These are phyloP conservation scores for Zalophus californianus DNA, from an alignment of 2,797 vertebrate genomes.

Conservation along the genomic window DNA sequence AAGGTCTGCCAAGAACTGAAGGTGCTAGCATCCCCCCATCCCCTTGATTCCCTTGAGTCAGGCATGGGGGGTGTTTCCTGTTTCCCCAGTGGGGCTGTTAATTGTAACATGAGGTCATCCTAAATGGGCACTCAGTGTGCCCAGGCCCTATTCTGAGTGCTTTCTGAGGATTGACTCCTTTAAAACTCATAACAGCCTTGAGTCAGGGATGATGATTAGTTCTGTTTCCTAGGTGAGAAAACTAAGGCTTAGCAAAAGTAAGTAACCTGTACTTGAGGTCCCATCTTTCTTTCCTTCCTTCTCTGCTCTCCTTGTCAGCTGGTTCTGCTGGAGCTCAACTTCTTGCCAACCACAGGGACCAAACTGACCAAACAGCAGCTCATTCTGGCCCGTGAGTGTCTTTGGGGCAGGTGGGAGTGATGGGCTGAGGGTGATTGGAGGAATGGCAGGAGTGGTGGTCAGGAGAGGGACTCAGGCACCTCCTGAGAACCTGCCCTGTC, in stretches of 20 bases:
- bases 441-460: neutral
- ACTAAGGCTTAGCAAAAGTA: neutral
- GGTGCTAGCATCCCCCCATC: neutral
- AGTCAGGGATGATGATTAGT: neutral
- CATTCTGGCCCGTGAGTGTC: conserved; percentile 94
- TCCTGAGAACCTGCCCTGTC: conserved; percentile 34
- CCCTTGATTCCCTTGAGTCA: neutral
- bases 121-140: neutral
- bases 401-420: neutral
- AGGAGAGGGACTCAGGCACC: neutral
- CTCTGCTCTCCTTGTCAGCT: conserved; percentile 87
- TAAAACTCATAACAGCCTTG: neutral
- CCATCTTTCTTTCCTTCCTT: neutral
- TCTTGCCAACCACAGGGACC: conserved; percentile 93
- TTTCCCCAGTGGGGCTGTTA: neutral
- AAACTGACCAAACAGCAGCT: conserved; percentile 95
- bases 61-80: neutral
- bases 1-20: neutral
- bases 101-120: conserved; percentile 6
- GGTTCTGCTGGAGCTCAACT: conserved; percentile 95
- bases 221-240: conserved; percentile 17
- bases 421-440: neutral
- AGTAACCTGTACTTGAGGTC: neutral
- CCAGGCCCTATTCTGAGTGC: neutral
- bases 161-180: neutral